These are phyloP conservation scores for Lagenorhynchus albirostris DNA, from an alignment of 2,113 vertebrate species.

Conservation along the genomic window DNA sequence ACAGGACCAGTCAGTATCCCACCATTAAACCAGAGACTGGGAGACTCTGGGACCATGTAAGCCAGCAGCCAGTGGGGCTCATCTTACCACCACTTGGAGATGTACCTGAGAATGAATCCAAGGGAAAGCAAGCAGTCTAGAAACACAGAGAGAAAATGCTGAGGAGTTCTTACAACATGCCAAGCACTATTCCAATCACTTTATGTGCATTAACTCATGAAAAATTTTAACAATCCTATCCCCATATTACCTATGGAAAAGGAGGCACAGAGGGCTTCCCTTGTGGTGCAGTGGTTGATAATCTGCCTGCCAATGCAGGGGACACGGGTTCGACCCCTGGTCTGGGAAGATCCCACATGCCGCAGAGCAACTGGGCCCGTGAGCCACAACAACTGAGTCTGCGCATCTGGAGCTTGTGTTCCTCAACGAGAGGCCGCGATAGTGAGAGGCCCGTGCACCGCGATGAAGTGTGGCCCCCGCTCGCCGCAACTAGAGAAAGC, in stretches of 20 bases:
- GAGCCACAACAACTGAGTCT: too few relatives aligned
- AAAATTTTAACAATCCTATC: neutral
- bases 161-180: conserved; percentile 29
- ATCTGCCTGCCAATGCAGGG: too few relatives aligned
- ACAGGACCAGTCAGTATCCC: neutral
- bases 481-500: too few relatives aligned
- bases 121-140: neutral
- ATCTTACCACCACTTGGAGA: neutral
- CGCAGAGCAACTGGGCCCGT: too few relatives aligned
- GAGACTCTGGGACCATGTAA: neutral
- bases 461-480: too few relatives aligned
- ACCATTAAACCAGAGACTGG: neutral
- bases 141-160: neutral
- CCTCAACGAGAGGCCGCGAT: too few relatives aligned
- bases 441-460: too few relatives aligned
- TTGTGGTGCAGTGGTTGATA: too few relatives aligned
- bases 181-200: conserved; percentile 45
- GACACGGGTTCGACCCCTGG: too few relatives aligned
- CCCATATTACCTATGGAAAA: neutral
- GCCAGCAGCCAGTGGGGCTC: neutral
- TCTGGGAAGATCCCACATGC: too few relatives aligned
- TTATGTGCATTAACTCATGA: conserved; percentile 8
- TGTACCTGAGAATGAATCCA: neutral
- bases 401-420: too few relatives aligned
- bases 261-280: neutral